Conservation (phyloP, 2,888 invertebrate species). For the Morinoia aosen region DNA sequence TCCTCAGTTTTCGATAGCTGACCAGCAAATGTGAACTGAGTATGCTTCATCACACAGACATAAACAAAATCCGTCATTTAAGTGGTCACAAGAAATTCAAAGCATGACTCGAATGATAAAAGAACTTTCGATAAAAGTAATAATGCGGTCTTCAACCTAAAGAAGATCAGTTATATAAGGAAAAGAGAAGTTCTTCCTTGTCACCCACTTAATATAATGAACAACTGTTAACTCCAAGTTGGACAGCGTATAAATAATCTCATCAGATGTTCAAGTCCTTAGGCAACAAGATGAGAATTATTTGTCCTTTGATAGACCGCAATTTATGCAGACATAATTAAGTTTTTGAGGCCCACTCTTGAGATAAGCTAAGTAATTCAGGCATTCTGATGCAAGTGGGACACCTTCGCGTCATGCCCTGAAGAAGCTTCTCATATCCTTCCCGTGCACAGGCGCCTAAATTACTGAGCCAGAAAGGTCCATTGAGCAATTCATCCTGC, state of each 20-base stretch:
- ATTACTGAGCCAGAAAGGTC: background rate
- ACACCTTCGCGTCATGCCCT: background rate
- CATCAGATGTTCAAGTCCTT: background rate
- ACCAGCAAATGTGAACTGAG: background rate
- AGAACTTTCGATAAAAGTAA: background rate
- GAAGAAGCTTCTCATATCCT: slow-evolving; percentile 1
- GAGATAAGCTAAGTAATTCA: background rate
- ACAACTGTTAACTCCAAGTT: background rate
- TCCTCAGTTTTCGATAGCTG: background rate
- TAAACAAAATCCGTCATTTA: background rate
- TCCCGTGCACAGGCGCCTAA: slow-evolving; percentile 16
- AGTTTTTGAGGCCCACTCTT: background rate
- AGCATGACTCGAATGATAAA: background rate
- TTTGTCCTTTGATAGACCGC: background rate
- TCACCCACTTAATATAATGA: background rate
- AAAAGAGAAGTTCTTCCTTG: background rate
- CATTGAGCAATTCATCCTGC: slow-evolving; percentile 43
- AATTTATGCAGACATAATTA: background rate
- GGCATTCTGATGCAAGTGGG: background rate
- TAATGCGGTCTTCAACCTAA: background rate
- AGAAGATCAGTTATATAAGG: background rate
- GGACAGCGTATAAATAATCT: background rate
- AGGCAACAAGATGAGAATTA: background rate
- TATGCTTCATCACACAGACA: background rate
- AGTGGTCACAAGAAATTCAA: background rate